These are phyloP conservation scores for human DNA, from an alignment of 2,113 vertebrate genomes.

Conservation along the genomic window DNA sequence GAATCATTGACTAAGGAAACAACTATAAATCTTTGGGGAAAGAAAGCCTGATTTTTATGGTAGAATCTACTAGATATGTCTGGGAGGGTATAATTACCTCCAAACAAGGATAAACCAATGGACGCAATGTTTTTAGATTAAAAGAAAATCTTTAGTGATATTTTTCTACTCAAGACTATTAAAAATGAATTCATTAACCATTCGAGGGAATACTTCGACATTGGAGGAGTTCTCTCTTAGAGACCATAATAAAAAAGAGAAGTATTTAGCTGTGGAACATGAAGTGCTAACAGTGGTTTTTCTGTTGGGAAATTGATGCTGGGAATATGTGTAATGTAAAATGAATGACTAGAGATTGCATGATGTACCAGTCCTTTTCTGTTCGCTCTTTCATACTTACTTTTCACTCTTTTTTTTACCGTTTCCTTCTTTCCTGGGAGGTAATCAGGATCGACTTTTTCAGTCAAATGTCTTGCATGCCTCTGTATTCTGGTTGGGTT, in stretches of 20 bases:
- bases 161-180: conserved; percentile 17
- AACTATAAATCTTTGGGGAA: not conserved
- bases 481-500: not conserved
- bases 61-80: not conserved
- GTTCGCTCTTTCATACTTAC: not conserved
- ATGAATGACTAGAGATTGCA: not conserved
- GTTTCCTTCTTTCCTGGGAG: not conserved
- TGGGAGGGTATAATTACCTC: not conserved
- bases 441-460: not conserved
- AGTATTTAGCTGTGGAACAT: not conserved
- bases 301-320: not conserved
- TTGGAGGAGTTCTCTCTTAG: not conserved
- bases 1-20: not conserved
- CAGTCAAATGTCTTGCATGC: not conserved
- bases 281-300: not conserved
- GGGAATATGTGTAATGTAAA: not conserved
- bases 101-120: conserved; percentile 12
- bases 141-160: not conserved
- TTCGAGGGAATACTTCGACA: not conserved
- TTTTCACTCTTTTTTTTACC: not conserved
- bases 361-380: not conserved
- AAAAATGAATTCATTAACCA: not conserved
- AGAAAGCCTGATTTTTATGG: not conserved
- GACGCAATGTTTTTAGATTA: not conserved
- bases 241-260: not conserved